A percentile compares a stretch with the other conserved stretches of the same genome.
These are phyloP conservation scores for Austrolebias charrua DNA, from an alignment of 2,797 vertebrate species.

Conservation along the genomic window DNA sequence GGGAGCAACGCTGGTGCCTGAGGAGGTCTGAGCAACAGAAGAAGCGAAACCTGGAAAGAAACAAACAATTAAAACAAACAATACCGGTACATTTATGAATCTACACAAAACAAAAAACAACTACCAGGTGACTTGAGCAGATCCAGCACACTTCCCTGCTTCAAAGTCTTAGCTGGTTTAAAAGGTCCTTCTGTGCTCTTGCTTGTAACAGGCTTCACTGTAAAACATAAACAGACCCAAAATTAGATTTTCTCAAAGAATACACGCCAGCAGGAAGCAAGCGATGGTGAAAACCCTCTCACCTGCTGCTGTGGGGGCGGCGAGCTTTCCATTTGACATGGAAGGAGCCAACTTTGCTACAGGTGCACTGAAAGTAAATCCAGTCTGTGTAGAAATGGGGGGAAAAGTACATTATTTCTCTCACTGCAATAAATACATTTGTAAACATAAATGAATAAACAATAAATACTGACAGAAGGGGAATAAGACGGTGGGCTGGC, in stretches of 20 bases:
- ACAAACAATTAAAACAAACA: slow-evolving; percentile 1
- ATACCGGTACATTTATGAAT: no score
- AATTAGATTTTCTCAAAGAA: neutral
- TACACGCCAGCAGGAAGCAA: neutral
- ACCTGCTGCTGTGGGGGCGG: slow-evolving; percentile 76
- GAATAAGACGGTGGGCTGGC: slow-evolving; percentile 85
- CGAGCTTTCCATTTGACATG: slow-evolving; percentile 77
- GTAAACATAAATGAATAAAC: neutral
- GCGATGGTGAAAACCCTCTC: neutral
- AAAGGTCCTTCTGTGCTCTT: slow-evolving; percentile 83
- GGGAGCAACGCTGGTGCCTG: slow-evolving; percentile 31
- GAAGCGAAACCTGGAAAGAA: slow-evolving; percentile 71
- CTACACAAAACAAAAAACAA: neutral
- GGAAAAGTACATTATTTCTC: neutral
- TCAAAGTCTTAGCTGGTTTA: slow-evolving; percentile 88
- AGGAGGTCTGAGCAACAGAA: slow-evolving; percentile 47
- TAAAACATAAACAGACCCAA: slow-evolving; percentile 5
- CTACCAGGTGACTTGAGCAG: slow-evolving; percentile 89
- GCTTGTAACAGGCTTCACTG: slow-evolving; percentile 69
- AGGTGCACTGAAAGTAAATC: slow-evolving; percentile 95
- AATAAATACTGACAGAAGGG: slow-evolving; percentile 82
- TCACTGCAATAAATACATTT: neutral
- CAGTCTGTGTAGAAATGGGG: slow-evolving; percentile 74
- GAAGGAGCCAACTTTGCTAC: slow-evolving; percentile 84
- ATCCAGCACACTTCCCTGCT: slow-evolving; percentile 95